Evolutionary conservation across 2,888 invertebrate genomes (phyloP), one percentile per base, ranked within the genome.

Genomic region (Nymphalis urticae): DNA sequence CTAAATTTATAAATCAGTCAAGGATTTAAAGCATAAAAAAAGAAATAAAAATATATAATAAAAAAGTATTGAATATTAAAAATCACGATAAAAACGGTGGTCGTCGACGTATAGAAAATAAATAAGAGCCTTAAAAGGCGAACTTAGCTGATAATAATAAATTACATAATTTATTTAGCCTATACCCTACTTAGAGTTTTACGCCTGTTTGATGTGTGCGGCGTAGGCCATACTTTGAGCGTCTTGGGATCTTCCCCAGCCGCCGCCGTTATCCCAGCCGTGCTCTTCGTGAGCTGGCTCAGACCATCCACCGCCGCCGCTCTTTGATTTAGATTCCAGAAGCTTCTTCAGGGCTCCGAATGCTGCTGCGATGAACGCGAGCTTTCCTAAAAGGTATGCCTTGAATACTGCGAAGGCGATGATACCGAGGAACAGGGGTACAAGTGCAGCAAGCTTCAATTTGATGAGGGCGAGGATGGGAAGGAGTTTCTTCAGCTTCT

Each of bases 351-450:
- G 71, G 1, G 88, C 92, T 70, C 96, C 95, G 73, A 97, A 94
- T 65, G 95, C 95, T 61, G 96, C 95, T 73, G 97, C 94, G 76
- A 97, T 94, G 76, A 97, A 94, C 0, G 97, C 97, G 76, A 97
- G 94, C 93, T 97, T 97, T 78, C 96, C 97, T 75, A 97, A 94
- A 69, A 97, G 91, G 82, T 96, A 94, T 10, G 97, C 97, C 92
- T 97, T 97, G 93, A 97, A 96, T 62, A 97, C 96, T 42, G 97
- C 93, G 71, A 97, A 93, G 47, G 96, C 97, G 75, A 97, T 94
- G 84, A 92, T 92, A 58, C 91, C 97, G 58, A 97, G 94, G 80
- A 95, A 95, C 74, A 97, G 87, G 4, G 97, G 97, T 73, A 96
- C 94, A 68, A 97, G 93, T 17, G 96, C 95, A 58, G 96, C 95